Evolutionary conservation across 1,140 invertebrate species (phyloP), one percentile per base, ranked within the genome.

Genomic region (Lordiphosa collinella): DNA sequence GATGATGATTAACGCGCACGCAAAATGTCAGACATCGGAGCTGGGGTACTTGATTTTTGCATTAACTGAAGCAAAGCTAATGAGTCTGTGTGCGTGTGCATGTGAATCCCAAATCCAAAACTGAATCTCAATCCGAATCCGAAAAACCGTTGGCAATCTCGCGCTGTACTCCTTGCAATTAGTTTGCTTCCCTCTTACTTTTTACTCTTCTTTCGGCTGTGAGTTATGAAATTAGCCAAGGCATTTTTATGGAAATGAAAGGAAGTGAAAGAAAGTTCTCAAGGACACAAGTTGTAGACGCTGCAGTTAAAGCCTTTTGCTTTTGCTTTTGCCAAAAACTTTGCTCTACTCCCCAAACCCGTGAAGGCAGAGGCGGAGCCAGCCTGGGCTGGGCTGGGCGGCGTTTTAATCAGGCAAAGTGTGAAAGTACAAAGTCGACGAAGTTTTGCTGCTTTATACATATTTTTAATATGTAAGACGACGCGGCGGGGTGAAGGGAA

Each of bases 181-280:
- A 86, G 82, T 80, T 80, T 65, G 34, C 57, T 14, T n/a, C 35
- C 10, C 7, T 18, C 16, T 8, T 12, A 14, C 25, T 22, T 8
- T 10, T 18, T 13, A 32, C 36, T 18, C 16, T 35, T 4, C 29
- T 11, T 48, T 32, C 8, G 7, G 32, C 31, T 35, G 31, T 16
- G 57, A 82, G 54, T 80, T 80, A 80, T 80, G 75, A 80, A 80
- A 80, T 80, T 80, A 80, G 69, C 74, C 80, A 69, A 80, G 65
- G 76, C 70, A 80, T 82, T 80, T 80, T 70, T 80, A 75, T 80
- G 72, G 59, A 75, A 75, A 75, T 74, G 69, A 58, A 66, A 79
- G 46, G 50, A 53, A 32, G 52, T 46, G 50, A 35, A 64, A 44
- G 37, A 43, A 66, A 80, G 34, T 80, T 73, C 82, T 80, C 75